phyloP scores from a whole-genome alignment of 2,888 invertebrate genomes.

The Idaea biselata region DNA sequence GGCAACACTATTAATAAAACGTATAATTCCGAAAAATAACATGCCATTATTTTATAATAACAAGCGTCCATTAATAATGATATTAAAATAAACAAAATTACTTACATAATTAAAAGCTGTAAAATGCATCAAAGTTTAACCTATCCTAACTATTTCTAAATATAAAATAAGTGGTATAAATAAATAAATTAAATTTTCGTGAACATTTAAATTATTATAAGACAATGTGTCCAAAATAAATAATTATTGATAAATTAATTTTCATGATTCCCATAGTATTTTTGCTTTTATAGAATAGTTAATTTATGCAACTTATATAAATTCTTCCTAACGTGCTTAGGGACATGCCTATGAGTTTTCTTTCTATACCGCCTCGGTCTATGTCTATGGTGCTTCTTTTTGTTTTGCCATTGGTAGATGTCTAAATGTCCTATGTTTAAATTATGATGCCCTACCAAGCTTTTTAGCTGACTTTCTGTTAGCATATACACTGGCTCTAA shows the following conservation, averaged over 20 bases:
- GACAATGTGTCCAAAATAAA: no score
- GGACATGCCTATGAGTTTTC: conserved; percentile 36
- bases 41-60: no score
- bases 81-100: no score
- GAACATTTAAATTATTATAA: no score
- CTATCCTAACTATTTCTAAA: conserved; percentile 13
- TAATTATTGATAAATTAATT: no score
- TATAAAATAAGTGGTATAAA: neutral
- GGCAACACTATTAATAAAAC: no score
- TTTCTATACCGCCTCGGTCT: conserved; percentile 48
- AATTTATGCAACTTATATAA: conserved; percentile 51
- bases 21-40: no score
- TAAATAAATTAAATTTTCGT: no score
- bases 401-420: conserved; percentile 44
- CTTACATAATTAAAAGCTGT: no score
- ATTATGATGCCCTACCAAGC: conserved; percentile 59
- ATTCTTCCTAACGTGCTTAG: conserved; percentile 47
- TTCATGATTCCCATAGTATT: no score
- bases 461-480: conserved; percentile 62
- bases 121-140: no score
- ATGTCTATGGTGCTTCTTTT: conserved; percentile 26
- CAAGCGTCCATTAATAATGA: no score
- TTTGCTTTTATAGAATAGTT: conserved; percentile 17
- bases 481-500: conserved; percentile 67
- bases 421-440: conserved; percentile 67